Conservation (phyloP, 1,140 invertebrate species). For the Triops longicaudatus region DNA sequence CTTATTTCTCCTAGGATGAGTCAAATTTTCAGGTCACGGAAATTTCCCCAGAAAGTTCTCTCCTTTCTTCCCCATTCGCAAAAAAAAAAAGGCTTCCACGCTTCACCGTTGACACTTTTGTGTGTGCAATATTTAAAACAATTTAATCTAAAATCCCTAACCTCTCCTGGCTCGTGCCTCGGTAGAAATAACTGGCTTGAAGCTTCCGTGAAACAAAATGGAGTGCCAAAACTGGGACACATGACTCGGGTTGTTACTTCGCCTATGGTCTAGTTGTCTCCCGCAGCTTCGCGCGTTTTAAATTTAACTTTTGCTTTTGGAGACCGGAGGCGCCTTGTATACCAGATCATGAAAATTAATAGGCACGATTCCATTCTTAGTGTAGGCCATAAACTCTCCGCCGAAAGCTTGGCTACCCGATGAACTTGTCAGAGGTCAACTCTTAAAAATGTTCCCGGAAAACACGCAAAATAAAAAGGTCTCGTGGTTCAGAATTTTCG, state of each 20-base stretch:
- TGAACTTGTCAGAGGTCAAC: slow-evolving; percentile 19
- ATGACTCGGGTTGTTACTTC: background rate
- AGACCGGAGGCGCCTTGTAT: background rate
- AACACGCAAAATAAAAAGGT: too few species aligned
- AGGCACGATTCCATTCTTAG: background rate
- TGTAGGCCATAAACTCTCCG: background rate
- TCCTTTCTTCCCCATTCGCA: too few species aligned
- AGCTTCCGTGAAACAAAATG: background rate
- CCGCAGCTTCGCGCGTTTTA: slow-evolving; percentile 3
- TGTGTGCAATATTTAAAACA: too few species aligned
- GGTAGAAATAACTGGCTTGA: background rate
- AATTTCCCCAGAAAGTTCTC: too few species aligned
- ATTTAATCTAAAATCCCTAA: too few species aligned
- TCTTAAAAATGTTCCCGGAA: too few species aligned
- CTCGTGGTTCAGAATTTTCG: too few species aligned
- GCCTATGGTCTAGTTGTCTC: background rate
- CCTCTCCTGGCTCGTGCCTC: background rate
- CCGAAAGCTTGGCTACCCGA: too few species aligned
- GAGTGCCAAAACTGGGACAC: background rate
- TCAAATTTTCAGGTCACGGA: too few species aligned
- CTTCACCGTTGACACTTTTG: too few species aligned
- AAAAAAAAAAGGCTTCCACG: too few species aligned
- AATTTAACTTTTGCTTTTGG: background rate
- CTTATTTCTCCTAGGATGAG: too few species aligned
- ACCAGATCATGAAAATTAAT: background rate